Conservation (phyloP, 2,113 vertebrate species). For the Mystacornis crossleyi region DNA sequence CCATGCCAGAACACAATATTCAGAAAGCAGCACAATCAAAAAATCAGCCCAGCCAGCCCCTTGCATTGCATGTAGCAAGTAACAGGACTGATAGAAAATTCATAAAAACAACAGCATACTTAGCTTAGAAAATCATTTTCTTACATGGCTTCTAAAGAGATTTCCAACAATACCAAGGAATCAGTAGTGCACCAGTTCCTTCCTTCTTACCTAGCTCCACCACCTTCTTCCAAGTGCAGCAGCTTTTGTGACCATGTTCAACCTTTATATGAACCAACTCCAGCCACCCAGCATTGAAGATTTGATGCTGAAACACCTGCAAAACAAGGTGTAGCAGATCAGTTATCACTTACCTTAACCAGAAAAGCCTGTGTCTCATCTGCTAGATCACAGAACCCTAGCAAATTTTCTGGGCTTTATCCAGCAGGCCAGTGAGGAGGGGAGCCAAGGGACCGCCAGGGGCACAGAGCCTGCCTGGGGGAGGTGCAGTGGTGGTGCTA, state of each 20-base stretch:
- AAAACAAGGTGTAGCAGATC: neutral
- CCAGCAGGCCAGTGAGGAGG: accelerated
- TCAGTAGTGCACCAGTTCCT: accelerated
- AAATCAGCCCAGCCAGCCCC: neutral
- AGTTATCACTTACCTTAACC: neutral
- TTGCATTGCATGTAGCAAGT: accelerated
- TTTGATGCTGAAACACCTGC: neutral
- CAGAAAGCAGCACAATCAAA: neutral
- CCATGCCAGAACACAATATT: accelerated
- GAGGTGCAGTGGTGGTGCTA: accelerated
- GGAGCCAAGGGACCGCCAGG: neutral
- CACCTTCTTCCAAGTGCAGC: accelerated
- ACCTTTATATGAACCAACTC: neutral
- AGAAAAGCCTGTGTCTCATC: neutral
- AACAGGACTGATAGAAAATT: neutral
- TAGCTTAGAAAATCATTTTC: neutral
- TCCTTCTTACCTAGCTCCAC: neutral
- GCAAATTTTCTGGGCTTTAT: neutral
- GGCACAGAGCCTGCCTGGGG: accelerated
- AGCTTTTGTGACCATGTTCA: accelerated
- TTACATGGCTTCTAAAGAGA: neutral
- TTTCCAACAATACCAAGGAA: neutral
- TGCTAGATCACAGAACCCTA: neutral
- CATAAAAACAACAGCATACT: neutral
- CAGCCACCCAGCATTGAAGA: neutral